A percentile compares a stretch with the other conserved stretches of the same genome.
These are phyloP conservation scores for Cavia porcellus DNA, from an alignment of 2,113 vertebrate genomes.

Conservation along the genomic window DNA sequence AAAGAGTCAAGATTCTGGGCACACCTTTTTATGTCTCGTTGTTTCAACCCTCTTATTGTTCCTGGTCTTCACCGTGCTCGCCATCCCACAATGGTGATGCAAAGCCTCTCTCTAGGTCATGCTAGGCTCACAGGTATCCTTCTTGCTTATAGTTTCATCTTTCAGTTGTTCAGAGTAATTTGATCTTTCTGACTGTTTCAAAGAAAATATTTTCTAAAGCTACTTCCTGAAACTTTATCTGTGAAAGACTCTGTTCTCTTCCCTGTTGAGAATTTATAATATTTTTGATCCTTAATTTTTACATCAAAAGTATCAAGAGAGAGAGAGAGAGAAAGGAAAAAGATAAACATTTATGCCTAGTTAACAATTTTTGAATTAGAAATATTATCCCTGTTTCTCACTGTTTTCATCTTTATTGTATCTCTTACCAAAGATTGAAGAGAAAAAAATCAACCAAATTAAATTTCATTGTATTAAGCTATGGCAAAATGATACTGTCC, in stretches of 20 bases:
- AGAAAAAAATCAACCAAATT: constrained; percentile 11
- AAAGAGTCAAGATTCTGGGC: not conserved
- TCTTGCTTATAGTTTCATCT: not conserved
- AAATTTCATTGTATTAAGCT: not conserved
- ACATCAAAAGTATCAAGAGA: not conserved
- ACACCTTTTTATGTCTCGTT: not conserved
- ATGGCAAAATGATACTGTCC: not conserved
- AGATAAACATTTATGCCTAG: not conserved
- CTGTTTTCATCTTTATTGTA: not conserved
- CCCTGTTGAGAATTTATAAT: not conserved
- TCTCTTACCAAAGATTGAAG: not conserved
- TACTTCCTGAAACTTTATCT: constrained; percentile 8
- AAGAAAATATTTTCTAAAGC: not conserved
- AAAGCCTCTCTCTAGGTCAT: not conserved
- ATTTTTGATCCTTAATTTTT: constrained; percentile 8
- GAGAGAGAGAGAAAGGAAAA: not conserved
- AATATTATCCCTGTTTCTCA: not conserved
- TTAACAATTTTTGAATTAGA: not conserved
- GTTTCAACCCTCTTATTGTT: not conserved
- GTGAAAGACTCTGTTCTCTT: not conserved
- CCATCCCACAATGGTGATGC: not conserved
- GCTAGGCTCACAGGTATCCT: not conserved
- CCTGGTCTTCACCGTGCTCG: not conserved
- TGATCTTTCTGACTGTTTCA: not conserved
- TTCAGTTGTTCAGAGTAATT: not conserved